phyloP scores from a whole-genome alignment of 1,140 invertebrate genomes.

The Cyclina sinensis region DNA sequence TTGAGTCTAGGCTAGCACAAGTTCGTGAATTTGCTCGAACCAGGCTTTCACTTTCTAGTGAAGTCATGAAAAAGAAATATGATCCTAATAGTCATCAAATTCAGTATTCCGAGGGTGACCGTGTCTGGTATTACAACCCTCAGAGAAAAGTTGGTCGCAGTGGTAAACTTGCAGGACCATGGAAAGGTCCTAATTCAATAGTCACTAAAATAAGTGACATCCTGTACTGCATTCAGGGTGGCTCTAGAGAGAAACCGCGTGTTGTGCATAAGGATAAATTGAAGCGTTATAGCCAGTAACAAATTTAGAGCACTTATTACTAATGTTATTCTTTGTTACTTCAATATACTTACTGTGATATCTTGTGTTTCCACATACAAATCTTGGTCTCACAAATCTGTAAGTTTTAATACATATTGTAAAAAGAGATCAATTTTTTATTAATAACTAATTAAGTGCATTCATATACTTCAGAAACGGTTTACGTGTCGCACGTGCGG shows the following conservation, averaged over 20 bases:
- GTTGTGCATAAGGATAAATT: neutral
- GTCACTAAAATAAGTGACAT: neutral
- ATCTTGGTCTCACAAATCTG: neutral
- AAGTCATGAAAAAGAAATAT: neutral
- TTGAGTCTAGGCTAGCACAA: neutral
- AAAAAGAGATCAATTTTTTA: neutral
- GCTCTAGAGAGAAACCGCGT: neutral
- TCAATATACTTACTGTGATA: neutral
- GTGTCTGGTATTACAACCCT: conserved; percentile 3
- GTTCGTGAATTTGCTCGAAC: neutral
- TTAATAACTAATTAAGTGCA: neutral
- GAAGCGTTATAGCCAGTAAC: neutral
- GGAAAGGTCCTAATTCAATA: neutral
- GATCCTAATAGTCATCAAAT: neutral
- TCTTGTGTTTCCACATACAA: neutral
- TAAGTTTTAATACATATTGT: neutral
- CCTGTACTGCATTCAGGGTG: neutral
- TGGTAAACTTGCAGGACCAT: neutral
- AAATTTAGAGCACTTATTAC: too few species aligned
- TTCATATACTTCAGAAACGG: neutral
- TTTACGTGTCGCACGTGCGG: neutral
- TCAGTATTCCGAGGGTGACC: neutral
- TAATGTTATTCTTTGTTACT: too few species aligned
- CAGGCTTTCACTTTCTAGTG: neutral
- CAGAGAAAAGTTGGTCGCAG: neutral